phyloP scores from a whole-genome alignment of 2,113 vertebrate genomes.

The Entomyzon cyanotis region DNA sequence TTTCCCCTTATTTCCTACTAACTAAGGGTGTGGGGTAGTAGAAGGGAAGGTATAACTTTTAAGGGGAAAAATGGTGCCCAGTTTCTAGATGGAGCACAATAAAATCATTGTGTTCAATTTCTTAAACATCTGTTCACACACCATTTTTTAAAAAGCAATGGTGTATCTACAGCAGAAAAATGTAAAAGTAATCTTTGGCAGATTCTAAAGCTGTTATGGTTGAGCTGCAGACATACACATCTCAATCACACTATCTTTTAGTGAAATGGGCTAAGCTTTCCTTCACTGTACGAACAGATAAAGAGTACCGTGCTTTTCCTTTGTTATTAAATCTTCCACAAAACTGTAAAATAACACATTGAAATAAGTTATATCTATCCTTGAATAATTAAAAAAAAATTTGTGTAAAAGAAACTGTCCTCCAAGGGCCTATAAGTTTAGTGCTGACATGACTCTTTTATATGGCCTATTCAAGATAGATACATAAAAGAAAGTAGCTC shows the following conservation, averaged over 20 bases:
- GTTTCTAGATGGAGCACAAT: neutral
- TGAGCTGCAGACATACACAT: neutral
- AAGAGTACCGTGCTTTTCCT: neutral
- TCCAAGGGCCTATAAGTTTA: neutral
- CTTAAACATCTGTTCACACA: neutral
- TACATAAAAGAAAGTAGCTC: neutral
- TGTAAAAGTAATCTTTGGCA: constrained; percentile 1
- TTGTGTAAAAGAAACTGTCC: neutral
- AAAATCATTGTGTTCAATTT: neutral
- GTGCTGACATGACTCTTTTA: neutral
- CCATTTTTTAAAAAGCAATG: neutral
- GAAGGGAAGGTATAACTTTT: neutral
- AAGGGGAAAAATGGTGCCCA: neutral
- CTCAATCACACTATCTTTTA: neutral
- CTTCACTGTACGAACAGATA: neutral
- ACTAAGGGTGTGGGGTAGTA: neutral
- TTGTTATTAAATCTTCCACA: neutral
- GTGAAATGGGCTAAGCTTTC: neutral
- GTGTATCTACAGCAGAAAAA: neutral
- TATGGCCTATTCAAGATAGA: neutral
- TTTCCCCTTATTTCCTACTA: neutral
- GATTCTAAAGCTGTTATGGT: neutral
- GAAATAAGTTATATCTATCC: neutral
- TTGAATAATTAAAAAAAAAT: neutral
- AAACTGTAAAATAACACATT: neutral